Base-by-base conservation (phyloP, 92 coral and sea anemone genomes). In the Porites cylindrica region DNA sequence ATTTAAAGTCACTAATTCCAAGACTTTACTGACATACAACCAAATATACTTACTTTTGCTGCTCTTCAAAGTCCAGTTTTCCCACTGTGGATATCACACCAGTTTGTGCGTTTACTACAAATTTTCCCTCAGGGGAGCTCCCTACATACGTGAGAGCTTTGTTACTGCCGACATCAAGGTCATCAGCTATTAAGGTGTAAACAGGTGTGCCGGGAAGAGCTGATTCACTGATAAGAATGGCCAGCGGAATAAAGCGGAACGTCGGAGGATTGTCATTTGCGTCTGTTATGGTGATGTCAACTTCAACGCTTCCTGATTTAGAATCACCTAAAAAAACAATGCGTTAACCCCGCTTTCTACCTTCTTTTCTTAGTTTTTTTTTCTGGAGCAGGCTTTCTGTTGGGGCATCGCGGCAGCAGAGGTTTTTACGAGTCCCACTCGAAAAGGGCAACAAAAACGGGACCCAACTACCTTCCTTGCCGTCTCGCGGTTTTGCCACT, bases 191-290 rank as follows among this genome's bases (percentile, higher is more conserved):
- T 60, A 95, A 88, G 4, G 96, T 94, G 78, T 95, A 93, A 70
- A 96, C 96, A 79, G 96, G 95, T 60, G 95, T 95, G 78, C 92
- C 94, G 19, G 96, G 86, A 18, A 95, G 92, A 7, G 99, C 95
- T 21, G 94, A 91, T 76, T 96, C 99, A 74, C 98, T 96, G 68
- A 96, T 80, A 2, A 85, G 85, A 43, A 95, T 95, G 10, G 69
- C 24, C 47, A 88, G 81, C 14, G 98, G 96, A 10, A 94, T 76
- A 56, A 91, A 91, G 72, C 87, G 61, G 60, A 96, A 95, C 53
- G 67, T 79, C 19, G 99, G 99, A 2, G 88, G 87, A 78, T 95
- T 96, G 72, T 96, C 99, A 69, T 96, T 96, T 18, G 95, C 94
- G 26, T 96, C 99, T 2, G 91, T 71, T 43, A 96, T 73, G 18